phyloP scores from a whole-genome alignment of 2,797 vertebrate species.

The Smutsia gigantea region DNA sequence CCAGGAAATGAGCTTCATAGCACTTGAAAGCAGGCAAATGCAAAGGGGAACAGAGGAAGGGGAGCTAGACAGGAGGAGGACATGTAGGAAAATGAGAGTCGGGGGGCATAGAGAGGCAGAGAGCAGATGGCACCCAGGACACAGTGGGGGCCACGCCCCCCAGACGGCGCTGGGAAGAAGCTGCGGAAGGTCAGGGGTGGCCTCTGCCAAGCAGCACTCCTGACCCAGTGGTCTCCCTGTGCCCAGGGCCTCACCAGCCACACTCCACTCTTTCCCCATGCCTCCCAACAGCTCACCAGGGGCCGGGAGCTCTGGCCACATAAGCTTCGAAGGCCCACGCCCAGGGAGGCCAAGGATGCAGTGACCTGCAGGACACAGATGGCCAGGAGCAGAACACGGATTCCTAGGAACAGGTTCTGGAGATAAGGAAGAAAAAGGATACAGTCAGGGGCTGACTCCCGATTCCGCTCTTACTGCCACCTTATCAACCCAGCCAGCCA shows the following conservation, averaged over 20 bases:
- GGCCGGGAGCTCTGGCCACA: neutral
- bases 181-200: too few species aligned
- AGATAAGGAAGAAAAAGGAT: neutral
- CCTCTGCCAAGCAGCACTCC: neutral
- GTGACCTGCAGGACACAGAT: conserved; percentile 12
- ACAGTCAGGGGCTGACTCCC: neutral
- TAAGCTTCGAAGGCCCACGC: neutral
- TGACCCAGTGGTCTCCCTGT: accelerated
- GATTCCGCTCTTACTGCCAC: neutral
- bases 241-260: neutral
- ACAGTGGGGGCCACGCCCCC: accelerated
- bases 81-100: neutral
- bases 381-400: conserved; percentile 47
- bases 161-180: neutral
- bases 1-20: neutral
- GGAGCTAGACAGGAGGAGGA: neutral
- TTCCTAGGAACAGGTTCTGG: conserved; percentile 61
- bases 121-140: neutral
- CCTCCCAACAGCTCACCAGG: conserved; percentile 30
- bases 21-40: neutral
- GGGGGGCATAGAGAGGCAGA: neutral
- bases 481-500: too few species aligned
- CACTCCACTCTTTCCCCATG: neutral
- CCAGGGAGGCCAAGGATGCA: conserved; percentile 48
- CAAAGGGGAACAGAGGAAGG: neutral